Percentiles rank a stretch among this genome's conserved stretches.
phyloP scores from a whole-genome alignment of 1,140 invertebrate genomes.

The Himalopsyche phryganea region DNA sequence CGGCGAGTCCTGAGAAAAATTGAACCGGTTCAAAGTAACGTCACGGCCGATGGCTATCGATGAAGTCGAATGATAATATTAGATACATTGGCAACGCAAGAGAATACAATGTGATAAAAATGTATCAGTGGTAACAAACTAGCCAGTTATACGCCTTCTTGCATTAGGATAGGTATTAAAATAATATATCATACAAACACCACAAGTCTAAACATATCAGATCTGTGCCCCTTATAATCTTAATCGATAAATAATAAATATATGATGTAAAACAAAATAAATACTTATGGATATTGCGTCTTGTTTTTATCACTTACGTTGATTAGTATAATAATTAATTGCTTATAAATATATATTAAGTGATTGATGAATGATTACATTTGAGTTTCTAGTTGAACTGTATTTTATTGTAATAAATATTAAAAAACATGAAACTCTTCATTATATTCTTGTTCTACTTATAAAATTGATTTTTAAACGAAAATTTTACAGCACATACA shows the following conservation, averaged over 20 bases:
- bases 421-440: background rate
- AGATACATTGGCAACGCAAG: conserved; percentile 45
- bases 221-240: conserved; percentile 54
- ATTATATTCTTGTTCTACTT: no score
- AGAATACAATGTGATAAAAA: conserved; percentile 47
- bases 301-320: conserved; percentile 35
- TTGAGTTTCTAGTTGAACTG: background rate
- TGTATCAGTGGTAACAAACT: conserved; percentile 47
- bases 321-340: conserved; percentile 26
- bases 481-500: no score
- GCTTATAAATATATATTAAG: conserved; percentile 17
- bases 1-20: no score
- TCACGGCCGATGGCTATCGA: background rate
- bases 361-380: background rate
- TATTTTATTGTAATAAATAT: background rate
- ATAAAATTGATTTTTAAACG: no score
- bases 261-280: conserved; percentile 49
- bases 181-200: conserved; percentile 53
- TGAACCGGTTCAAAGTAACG: no score
- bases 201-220: conserved; percentile 58
- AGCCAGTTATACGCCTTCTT: conserved; percentile 47
- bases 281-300: conserved; percentile 40
- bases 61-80: conserved; percentile 5
- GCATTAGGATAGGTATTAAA: conserved; percentile 33
- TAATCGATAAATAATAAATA: conserved; percentile 31